Conservation (phyloP, 2,797 vertebrate genomes). For the Heliangelus exortis region DNA sequence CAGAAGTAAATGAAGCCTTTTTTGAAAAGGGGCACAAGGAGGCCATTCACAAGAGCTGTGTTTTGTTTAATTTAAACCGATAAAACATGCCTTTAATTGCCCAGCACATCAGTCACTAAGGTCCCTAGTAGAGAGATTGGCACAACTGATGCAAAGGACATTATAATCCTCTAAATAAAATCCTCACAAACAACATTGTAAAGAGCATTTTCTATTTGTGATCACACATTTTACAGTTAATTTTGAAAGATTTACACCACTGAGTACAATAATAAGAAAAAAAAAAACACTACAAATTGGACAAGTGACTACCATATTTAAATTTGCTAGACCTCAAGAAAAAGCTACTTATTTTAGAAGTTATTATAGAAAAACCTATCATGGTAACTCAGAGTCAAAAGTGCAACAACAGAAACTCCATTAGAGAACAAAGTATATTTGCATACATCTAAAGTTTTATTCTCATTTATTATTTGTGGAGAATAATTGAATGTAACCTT, state of each 20-base stretch:
- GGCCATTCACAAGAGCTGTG: not conserved
- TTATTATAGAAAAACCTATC: not conserved
- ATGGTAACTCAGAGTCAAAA: not conserved
- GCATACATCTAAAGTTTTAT: not conserved
- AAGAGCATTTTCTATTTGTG: not conserved
- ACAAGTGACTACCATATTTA: not conserved
- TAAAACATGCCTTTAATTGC: not conserved
- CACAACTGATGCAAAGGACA: not conserved
- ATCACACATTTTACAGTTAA: not conserved
- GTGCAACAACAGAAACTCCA: not conserved
- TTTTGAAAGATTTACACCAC: not conserved
- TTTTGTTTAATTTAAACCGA: not conserved
- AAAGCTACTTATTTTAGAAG: not conserved
- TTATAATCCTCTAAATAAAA: not conserved
- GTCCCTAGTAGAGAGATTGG: not conserved
- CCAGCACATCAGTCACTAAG: not conserved
- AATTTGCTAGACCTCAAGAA: not conserved
- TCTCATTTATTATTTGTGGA: not conserved
- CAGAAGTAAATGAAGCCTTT: not conserved
- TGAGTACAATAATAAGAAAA: not conserved
- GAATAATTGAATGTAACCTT: not conserved
- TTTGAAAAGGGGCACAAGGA: not conserved
- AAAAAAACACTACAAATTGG: not conserved
- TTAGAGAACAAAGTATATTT: not conserved
- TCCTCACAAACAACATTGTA: not conserved